phyloP scores from a whole-genome alignment of 2,797 vertebrate species.

The Labeo calbasu region DNA sequence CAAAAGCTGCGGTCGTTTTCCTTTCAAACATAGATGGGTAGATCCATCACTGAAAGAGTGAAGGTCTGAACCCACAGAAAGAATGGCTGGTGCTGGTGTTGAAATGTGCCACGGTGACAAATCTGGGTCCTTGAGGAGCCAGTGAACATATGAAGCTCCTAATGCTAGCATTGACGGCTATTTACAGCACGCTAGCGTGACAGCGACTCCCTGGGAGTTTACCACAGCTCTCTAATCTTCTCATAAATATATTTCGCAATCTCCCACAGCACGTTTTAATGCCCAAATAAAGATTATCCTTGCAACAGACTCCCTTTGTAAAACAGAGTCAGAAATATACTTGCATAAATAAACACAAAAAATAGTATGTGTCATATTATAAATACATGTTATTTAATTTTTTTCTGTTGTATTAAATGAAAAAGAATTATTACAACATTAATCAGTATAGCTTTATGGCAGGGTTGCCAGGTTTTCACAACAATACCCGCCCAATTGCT shows the following conservation, averaged over 20 bases:
- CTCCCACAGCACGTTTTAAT: not conserved
- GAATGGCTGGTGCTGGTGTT: slow-evolving; percentile 11
- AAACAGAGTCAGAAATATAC: not conserved
- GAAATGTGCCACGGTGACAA: slow-evolving; percentile 64
- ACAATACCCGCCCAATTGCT: too few species aligned
- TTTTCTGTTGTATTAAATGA: not conserved
- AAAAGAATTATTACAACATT: not conserved
- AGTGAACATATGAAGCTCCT: slow-evolving; percentile 53
- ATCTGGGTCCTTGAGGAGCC: slow-evolving; percentile 64
- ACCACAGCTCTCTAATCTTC: slow-evolving; percentile 46
- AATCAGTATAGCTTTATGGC: not conserved
- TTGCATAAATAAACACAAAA: not conserved
- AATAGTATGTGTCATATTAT: not conserved
- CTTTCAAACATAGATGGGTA: slow-evolving; percentile 13
- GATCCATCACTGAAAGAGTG: slow-evolving; percentile 32
- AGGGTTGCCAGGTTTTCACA: too few species aligned
- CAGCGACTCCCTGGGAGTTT: slow-evolving; percentile 38
- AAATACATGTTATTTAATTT: not conserved
- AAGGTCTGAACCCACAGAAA: slow-evolving; percentile 29
- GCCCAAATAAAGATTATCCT: not conserved
- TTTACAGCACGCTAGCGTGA: slow-evolving; percentile 45
- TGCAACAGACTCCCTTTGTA: not conserved
- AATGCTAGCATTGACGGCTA: slow-evolving; percentile 52
- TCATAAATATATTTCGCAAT: slow-evolving; percentile 34
- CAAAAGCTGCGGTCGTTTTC: slow-evolving; percentile 5